Base-by-base conservation (phyloP, 2,113 vertebrate species). In the Anas platyrhynchos region DNA sequence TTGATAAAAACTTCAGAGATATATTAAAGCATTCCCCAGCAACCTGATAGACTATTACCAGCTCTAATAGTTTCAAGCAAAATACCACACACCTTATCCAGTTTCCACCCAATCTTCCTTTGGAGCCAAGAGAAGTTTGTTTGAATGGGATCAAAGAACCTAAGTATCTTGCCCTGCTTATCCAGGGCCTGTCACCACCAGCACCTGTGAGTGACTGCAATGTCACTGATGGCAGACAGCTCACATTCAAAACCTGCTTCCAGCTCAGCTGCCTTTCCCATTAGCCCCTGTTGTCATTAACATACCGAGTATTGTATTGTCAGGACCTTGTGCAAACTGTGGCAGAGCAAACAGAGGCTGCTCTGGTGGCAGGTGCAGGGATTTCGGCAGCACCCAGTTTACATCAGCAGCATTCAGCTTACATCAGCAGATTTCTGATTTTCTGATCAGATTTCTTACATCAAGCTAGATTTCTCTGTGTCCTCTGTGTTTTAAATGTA, bases 31-130 rank as follows among this genome's bases (percentile, higher is more conserved):
- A n/a, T 63, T 92, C 44, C 36, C 55, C 41, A 76, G 79, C 29
- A 89, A 41, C 7, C 55, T 71, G 58, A 87, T 41, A 71, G 67
- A 15, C 13, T 90, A 52, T 88, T 93, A 89, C 48, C 77, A 92
- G 59, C 21, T 72, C 58, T 71, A 59, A 46, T 34, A 75, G 65
- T 34, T 92, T 66, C 66, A 80, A 69, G 38, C 13, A 41, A 66
- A 93, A 66, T 48, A 89, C 54, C 50, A 68, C 63, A 62, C 67
- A 87, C n/a, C 69, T 96, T 94, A 95, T 84, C 92, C 91, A 71
- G 16, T 94, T 96, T 88, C 88, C 77, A 92, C 25, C 89, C 86
- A 34, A 89, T 41, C 44, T 73, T 92, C n/a, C 58, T 92, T 56
- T 86, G 86, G 59, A 89, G 48, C 27, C 66, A 91, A 78, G 43